phyloP scores from a whole-genome alignment of 2,888 invertebrate species.

The Drosophila infuscata region DNA sequence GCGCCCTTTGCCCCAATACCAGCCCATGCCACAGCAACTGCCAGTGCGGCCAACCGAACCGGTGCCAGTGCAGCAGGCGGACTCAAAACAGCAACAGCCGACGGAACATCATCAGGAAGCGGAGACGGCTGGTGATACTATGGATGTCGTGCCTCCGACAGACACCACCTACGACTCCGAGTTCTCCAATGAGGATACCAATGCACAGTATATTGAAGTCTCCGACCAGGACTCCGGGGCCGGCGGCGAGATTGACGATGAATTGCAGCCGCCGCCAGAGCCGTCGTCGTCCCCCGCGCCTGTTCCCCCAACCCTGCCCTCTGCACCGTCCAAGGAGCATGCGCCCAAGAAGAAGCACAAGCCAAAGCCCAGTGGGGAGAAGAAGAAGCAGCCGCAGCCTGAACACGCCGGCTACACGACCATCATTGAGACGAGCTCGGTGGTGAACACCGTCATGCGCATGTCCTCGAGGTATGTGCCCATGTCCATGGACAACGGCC shows the following conservation, averaged over 20 bases:
- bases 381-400: slow-evolving; percentile 52
- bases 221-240: slow-evolving; percentile 75
- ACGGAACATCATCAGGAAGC: slow-evolving; percentile 22
- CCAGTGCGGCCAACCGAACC: slow-evolving; percentile 53
- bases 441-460: slow-evolving; percentile 78
- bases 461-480: slow-evolving; percentile 78
- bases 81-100: slow-evolving; percentile 14
- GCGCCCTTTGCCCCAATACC: slow-evolving; percentile 88
- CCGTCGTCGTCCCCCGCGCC: slow-evolving; percentile 10
- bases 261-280: slow-evolving; percentile 49
- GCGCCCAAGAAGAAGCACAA: slow-evolving; percentile 83
- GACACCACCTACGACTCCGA: slow-evolving; percentile 82
- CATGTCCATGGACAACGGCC: slow-evolving; percentile 77
- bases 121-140: slow-evolving; percentile 16
- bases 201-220: slow-evolving; percentile 81
- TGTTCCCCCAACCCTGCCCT: slow-evolving; percentile 11
- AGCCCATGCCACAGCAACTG: slow-evolving; percentile 86
- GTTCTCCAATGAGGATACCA: slow-evolving; percentile 81
- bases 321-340: slow-evolving; percentile 71
- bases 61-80: slow-evolving; percentile 17
- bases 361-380: slow-evolving; percentile 78
- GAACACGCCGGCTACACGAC: slow-evolving; percentile 67
- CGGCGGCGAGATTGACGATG: slow-evolving; percentile 59
- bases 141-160: slow-evolving; percentile 64
- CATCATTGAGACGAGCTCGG: slow-evolving; percentile 81